A percentile compares a stretch with the other conserved stretches of the same genome.
Conservation (phyloP, 2,888 invertebrate species). For the Gisinianus flammeolus region DNA sequence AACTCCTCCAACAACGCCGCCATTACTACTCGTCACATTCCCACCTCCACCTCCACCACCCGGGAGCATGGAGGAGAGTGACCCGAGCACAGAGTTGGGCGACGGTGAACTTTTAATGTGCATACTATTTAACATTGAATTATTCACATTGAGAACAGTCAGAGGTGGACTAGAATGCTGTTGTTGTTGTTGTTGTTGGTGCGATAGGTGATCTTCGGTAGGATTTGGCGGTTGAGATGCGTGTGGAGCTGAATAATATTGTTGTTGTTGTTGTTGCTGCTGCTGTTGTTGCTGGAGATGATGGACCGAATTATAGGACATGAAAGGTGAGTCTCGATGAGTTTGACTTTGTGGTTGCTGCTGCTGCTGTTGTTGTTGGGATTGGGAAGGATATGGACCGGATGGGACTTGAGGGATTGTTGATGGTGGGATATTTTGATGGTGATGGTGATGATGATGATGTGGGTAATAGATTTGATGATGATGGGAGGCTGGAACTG, state of each 20-base stretch:
- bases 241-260: slow-evolving; percentile 40
- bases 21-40: not conserved
- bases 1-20: not conserved
- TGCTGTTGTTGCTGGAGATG: slow-evolving; percentile 42
- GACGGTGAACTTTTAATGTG: slow-evolving; percentile 29
- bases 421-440: slow-evolving; percentile 69
- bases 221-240: slow-evolving; percentile 41
- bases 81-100: slow-evolving; percentile 36
- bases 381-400: slow-evolving; percentile 26
- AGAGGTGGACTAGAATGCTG: slow-evolving; percentile 57
- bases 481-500: slow-evolving; percentile 30
- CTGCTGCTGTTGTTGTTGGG: slow-evolving; percentile 43
- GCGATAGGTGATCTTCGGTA: slow-evolving; percentile 30
- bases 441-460: slow-evolving; percentile 40
- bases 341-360: slow-evolving; percentile 42
- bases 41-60: slow-evolving; percentile 5
- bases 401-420: slow-evolving; percentile 42
- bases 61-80: slow-evolving; percentile 39
- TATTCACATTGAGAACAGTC: slow-evolving; percentile 43
- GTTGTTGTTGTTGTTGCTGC: slow-evolving; percentile 41
- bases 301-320: slow-evolving; percentile 31
- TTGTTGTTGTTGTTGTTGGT: slow-evolving; percentile 50
- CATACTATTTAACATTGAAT: slow-evolving; percentile 25
- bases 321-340: slow-evolving; percentile 34
- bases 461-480: slow-evolving; percentile 29